Conservation (phyloP, 2,888 invertebrate species). For the Stenotaenia linearis region DNA sequence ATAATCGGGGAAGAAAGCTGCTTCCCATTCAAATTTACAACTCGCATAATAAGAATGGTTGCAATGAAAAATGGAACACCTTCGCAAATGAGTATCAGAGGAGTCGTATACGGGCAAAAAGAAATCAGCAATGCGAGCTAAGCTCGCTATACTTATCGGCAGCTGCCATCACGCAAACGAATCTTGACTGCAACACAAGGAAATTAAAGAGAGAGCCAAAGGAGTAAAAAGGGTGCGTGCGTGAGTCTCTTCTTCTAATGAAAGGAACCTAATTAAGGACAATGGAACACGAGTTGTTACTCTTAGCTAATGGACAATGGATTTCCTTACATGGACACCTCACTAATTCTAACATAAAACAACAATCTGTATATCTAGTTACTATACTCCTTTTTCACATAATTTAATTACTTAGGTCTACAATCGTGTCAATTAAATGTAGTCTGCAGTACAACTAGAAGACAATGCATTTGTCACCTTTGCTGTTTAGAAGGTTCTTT, state of each 20-base stretch:
- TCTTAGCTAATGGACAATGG: slow-evolving; percentile 24
- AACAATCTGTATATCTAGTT: not conserved
- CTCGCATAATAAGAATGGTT: not conserved
- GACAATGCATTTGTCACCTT: not conserved
- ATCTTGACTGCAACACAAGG: slow-evolving; percentile 18
- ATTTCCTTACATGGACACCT: slow-evolving; percentile 22
- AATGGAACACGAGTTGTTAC: slow-evolving; percentile 23
- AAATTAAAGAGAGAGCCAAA: slow-evolving; percentile 8
- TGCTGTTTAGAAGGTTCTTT: too few relatives aligned
- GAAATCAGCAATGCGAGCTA: not conserved
- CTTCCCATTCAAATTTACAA: slow-evolving; percentile 19
- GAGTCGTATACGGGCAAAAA: slow-evolving; percentile 12
- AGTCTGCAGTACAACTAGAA: not conserved
- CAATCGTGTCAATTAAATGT: not conserved
- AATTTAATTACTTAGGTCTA: not conserved
- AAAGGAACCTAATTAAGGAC: slow-evolving; percentile 20
- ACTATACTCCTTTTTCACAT: not conserved
- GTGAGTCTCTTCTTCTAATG: slow-evolving; percentile 17
- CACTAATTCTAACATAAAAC: slow-evolving; percentile 24
- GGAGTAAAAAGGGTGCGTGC: slow-evolving; percentile 5
- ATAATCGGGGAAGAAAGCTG: not conserved
- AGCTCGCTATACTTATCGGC: slow-evolving; percentile 13
- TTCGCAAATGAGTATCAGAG: not conserved
- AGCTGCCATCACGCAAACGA: slow-evolving; percentile 21
- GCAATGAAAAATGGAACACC: slow-evolving; percentile 12